Conservation (phyloP, 2,113 vertebrate genomes). For the Notarius lentiginosus region DNA sequence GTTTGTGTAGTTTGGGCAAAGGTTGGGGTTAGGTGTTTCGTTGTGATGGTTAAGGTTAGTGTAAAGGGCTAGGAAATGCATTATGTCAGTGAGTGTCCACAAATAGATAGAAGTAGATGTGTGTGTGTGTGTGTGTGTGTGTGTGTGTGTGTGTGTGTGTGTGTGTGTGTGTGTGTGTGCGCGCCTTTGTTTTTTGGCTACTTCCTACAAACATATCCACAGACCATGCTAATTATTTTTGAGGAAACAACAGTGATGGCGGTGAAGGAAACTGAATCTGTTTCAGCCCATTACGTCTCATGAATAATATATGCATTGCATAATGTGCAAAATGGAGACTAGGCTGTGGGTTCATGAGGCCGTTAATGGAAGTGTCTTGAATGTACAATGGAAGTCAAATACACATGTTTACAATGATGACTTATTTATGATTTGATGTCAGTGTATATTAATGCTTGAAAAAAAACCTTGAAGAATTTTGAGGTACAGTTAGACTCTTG, state of each 20-base stretch:
- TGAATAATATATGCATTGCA: slow-evolving; percentile 42
- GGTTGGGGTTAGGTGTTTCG: too few species aligned
- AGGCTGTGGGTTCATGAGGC: slow-evolving; percentile 5
- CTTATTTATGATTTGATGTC: slow-evolving; percentile 35
- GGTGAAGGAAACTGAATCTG: slow-evolving; percentile 24
- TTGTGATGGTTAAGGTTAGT: too few species aligned
- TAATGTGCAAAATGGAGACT: slow-evolving; percentile 41
- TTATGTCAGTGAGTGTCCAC: too few species aligned
- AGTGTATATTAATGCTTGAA: slow-evolving; percentile 3
- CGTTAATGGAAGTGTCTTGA: slow-evolving; percentile 13
- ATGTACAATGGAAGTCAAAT: slow-evolving; percentile 25
- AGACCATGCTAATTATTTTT: slow-evolving; percentile 31
- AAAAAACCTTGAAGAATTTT: slow-evolving; percentile 29
- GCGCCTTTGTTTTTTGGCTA: not conserved
- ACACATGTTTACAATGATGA: slow-evolving; percentile 16
- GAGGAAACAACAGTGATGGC: slow-evolving; percentile 36
- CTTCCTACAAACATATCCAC: slow-evolving; percentile 15
- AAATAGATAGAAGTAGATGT: not conserved
- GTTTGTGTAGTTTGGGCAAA: too few species aligned
- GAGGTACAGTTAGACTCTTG: slow-evolving; percentile 27
- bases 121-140: not conserved
- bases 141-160: not conserved
- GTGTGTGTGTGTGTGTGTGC: not conserved
- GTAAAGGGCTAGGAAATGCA: too few species aligned
- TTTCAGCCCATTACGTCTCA: slow-evolving; percentile 43